Evolutionary conservation across 1,140 invertebrate species (phyloP), one percentile per base, ranked within the genome.

Genomic region (Oncopeltus fasciatus): DNA sequence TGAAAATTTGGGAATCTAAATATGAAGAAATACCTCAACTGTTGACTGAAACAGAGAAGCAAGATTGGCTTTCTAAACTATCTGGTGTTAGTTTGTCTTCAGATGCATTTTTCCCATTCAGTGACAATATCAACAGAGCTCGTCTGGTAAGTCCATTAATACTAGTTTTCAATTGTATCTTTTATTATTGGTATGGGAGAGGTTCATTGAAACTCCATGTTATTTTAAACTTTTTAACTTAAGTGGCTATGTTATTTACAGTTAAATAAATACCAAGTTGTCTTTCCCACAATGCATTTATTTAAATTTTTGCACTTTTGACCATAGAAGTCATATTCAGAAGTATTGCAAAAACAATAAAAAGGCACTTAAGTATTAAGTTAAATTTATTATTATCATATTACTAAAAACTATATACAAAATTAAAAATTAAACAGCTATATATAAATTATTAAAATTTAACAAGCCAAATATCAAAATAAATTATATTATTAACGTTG

Each of bases 91-190:
- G 88, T 18, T 75, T 99, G 0, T 92, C 92, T n/a, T 98, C 95
- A 0, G 95, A 99, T 77, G 95, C 95, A 0, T 98, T 98, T 78
- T 98, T 99, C 76, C 95, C 95, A 33, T 98, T 98, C 79, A 81
- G 93, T 67, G 96, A 99, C 70, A 99, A 98, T 71, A 87, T 99
- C 57, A 95, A 99, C 74, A 81, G 95, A 68, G 95, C 95, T 62
- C 78, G 80, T 67, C 81, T 92, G 81, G 93, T 95, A 74, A 72
- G 72, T 24, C 2, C 20, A 38, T n/a, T n/a, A n/a, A n/a, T 12
- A 43, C 38, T 11, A n/a, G 9, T 11, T 43, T 43, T n/a, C 9
- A 11, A 11, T 9, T 11, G 9, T 43, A 11, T 11, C 9, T 11
- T 43, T 43, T 11, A 43, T 9, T 11, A 11, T 43, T 11, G 9